Evolutionary conservation across 2,797 vertebrate species (phyloP).

Genomic region (Pipistrellus pygmaeus): DNA sequence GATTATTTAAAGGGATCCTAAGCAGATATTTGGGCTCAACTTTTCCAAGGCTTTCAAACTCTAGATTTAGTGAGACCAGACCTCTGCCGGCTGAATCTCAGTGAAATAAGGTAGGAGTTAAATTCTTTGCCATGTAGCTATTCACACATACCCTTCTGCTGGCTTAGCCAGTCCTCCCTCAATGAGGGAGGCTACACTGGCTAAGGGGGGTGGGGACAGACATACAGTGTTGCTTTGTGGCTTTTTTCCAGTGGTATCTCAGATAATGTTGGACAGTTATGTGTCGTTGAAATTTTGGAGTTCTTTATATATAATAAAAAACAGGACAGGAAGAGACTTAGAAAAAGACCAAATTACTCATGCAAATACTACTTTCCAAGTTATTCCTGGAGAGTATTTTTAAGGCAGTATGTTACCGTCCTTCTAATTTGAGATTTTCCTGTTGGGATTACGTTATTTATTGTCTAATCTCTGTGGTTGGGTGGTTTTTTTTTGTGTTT

Average conservation of each 20-base stretch:
- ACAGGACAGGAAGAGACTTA: background rate
- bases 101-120: background rate
- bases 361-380: background rate
- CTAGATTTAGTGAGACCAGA: background rate
- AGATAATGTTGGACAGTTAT: background rate
- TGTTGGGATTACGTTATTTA: constrained; percentile 16
- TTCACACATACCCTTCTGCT: background rate
- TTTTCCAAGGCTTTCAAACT: background rate
- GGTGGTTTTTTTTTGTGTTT: background rate
- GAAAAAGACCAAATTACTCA: constrained; percentile 59
- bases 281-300: background rate
- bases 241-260: background rate
- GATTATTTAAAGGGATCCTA: background rate
- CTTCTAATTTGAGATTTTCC: background rate
- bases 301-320: background rate
- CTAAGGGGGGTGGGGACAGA: background rate
- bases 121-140: background rate
- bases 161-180: background rate
- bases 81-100: background rate
- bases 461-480: background rate
- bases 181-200: background rate
- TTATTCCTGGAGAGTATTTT: constrained; percentile 14
- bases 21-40: background rate
- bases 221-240: too few relatives aligned
- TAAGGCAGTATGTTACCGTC: background rate